Evolutionary conservation across 2,888 invertebrate genomes (phyloP).

Genomic region (Polymixis lichenea): DNA sequence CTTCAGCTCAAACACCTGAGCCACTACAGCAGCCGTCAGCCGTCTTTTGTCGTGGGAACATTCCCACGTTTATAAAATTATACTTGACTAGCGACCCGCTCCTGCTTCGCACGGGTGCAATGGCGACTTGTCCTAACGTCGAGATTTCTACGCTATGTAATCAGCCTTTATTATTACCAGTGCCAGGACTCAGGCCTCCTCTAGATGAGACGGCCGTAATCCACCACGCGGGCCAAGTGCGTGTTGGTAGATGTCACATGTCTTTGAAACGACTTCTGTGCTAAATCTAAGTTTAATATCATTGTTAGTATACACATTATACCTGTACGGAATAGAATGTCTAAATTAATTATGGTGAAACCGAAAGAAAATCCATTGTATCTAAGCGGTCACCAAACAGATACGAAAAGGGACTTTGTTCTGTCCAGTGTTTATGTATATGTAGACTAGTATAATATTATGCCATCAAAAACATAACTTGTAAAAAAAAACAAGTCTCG

Average conservation of each 20-base stretch:
- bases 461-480: too few relatives aligned
- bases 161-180: too few relatives aligned
- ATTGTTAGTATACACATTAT: not conserved
- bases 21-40: not conserved
- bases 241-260: too few relatives aligned
- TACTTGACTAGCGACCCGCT: conserved; percentile 4
- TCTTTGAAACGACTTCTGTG: not conserved
- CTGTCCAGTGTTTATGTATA: not conserved
- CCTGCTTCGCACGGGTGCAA: not conserved
- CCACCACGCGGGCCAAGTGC: too few relatives aligned
- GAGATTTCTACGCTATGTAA: not conserved
- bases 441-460: too few relatives aligned
- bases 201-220: too few relatives aligned
- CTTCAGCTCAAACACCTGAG: conserved; percentile 5
- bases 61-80: conserved; percentile 38
- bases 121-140: not conserved
- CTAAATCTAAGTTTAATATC: not conserved
- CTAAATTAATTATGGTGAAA: not conserved
- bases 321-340: not conserved
- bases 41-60: conserved; percentile 35
- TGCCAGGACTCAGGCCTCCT: too few relatives aligned
- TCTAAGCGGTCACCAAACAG: not conserved
- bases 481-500: too few relatives aligned
- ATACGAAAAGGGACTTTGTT: too few relatives aligned
- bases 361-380: not conserved